Evolutionary conservation across 1,140 invertebrate genomes (phyloP), one percentile per base, ranked within the genome.

Genomic region (Aphis craccivora): DNA sequence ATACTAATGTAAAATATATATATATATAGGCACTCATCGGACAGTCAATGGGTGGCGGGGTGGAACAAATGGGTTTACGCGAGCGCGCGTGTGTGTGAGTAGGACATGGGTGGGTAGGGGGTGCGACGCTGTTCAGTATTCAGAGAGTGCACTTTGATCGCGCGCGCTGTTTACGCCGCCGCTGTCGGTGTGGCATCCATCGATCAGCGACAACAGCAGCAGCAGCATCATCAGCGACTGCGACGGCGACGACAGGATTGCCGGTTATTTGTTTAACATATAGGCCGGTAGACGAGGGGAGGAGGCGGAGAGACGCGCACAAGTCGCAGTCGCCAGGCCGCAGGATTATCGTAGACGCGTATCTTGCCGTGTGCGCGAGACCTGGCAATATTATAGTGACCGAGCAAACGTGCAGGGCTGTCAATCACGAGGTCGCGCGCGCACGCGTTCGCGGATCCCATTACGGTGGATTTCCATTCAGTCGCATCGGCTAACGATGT

Each of bases 231-330:
- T 84, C 55, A 60, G 55, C 25, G 30, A 60, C 55, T 60, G 55
- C 55, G 25, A 81, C 67, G 67, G 20, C 76, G 76, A 81, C 76
- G 76, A 81, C n/a, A 81, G 37, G 35, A 35, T 83, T 23, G 81
- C 37, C 37, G 81, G 37, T 83, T 83, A 83, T 93, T 94, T 94
- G 76, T 83, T 83, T 83, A 83, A 83, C 76, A 83, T 83, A 83
- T 83, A 83, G 76, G 76, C 76, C 22, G 35, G 35, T 20, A 40
- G n/a, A 4, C n/a, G 35, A 2, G 35, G 35, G 60, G 14, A n/a
- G 60, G 60, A n/a, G 5, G 60, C n/a, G 60, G 60, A n/a, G 60
- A 76, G 60, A 5, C n/a, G 2, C n/a, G 2, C 60, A 22, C 88
- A 23, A n/a, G 45, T 51, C 51, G 88, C 48, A n/a, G n/a, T 76